Percentiles rank a stretch among this genome's conserved stretches.
Conservation (phyloP, 1,140 invertebrate species). For the Grapholita molesta region DNA sequence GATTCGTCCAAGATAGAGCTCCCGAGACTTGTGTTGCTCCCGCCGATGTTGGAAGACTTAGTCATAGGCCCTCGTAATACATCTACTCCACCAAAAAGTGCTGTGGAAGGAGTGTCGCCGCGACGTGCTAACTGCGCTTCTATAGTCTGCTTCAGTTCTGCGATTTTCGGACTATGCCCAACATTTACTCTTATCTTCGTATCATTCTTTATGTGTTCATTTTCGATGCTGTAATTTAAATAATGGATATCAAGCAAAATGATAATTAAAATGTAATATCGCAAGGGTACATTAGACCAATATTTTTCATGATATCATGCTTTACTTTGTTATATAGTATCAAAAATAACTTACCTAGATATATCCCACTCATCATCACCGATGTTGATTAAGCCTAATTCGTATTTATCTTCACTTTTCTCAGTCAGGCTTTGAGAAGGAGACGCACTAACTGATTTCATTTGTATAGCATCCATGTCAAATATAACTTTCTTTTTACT, state of each 20-base stretch:
- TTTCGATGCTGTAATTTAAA: conserved; percentile 56
- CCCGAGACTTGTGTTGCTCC: conserved; percentile 68
- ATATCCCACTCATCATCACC: conserved; percentile 75
- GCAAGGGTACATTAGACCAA: too few relatives aligned
- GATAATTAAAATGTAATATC: too few relatives aligned
- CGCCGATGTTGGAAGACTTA: conserved; percentile 48
- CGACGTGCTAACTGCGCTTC: conserved; percentile 65
- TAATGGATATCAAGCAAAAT: too few relatives aligned
- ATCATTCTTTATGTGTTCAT: conserved; percentile 45
- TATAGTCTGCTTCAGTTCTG: conserved; percentile 65
- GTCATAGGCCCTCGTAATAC: conserved; percentile 39
- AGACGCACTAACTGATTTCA: conserved; percentile 70
- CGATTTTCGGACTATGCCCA: conserved; percentile 64
- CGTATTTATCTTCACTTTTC: conserved; percentile 63
- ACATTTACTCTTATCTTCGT: conserved; percentile 43
- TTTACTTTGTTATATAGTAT: neutral
- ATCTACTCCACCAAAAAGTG: conserved; percentile 53
- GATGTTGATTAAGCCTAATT: conserved; percentile 57
- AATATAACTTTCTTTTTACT: conserved; percentile 82
- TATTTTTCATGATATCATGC: too few relatives aligned
- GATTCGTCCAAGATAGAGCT: conserved; percentile 71
- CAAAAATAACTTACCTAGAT: conserved; percentile 66
- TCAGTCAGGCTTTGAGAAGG: conserved; percentile 64
- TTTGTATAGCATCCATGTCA: conserved; percentile 78
- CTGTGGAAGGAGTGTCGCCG: conserved; percentile 53